Conservation (phyloP, 2,888 invertebrate species). For the Atrina japonica region DNA sequence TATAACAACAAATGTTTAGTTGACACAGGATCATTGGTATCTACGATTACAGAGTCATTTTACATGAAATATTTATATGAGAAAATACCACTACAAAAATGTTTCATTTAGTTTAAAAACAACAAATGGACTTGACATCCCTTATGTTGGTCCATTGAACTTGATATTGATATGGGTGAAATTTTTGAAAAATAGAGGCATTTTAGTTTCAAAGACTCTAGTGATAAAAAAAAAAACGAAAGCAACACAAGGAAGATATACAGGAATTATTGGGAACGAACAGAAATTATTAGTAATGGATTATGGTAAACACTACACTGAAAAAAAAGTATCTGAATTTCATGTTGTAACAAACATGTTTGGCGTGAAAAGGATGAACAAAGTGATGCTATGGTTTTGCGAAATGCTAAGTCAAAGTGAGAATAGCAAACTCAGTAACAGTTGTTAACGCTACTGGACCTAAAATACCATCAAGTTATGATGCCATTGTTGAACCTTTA, state of each 20-base stretch:
- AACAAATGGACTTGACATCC: neutral
- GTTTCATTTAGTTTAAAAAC: neutral
- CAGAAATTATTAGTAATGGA: neutral
- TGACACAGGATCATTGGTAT: slow-evolving; percentile 17
- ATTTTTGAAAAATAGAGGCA: neutral
- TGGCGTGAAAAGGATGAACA: neutral
- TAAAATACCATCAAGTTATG: slow-evolving; percentile 1
- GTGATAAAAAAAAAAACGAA: neutral
- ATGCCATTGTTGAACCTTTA: slow-evolving; percentile 18
- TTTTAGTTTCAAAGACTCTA: slow-evolving; percentile 8
- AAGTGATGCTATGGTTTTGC: neutral
- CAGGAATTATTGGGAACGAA: no score
- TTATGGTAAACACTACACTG: neutral
- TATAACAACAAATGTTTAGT: slow-evolving; percentile 10
- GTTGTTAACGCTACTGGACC: slow-evolving; percentile 12
- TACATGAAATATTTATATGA: neutral
- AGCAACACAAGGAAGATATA: no score
- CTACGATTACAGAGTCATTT: slow-evolving; percentile 8
- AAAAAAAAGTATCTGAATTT: slow-evolving; percentile 9
- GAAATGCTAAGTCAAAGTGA: slow-evolving; percentile 3
- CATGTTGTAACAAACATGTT: slow-evolving; percentile 5
- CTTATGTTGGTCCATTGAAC: slow-evolving; percentile 2
- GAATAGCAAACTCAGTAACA: slow-evolving; percentile 9
- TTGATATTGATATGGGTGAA: neutral
- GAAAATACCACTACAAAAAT: neutral